Evolutionary conservation across 2,888 invertebrate genomes (phyloP), one percentile per base, ranked within the genome.

Genomic region (Formica aserva): DNA sequence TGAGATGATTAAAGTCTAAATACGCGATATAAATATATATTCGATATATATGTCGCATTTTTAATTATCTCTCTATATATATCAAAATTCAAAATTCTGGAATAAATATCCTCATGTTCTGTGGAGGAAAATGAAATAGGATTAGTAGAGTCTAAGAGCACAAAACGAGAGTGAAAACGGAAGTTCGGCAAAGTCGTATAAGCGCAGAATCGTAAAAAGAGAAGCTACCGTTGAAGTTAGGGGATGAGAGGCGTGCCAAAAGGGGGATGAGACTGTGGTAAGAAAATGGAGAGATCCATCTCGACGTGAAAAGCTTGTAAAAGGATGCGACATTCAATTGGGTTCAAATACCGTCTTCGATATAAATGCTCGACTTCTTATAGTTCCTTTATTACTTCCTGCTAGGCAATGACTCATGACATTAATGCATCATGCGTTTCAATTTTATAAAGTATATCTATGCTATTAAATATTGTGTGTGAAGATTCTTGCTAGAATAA

Each of bases 301-400:
- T 52, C 41, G 29, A 72, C 22, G 72, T 76, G 55, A 62, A 66
- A 82, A 82, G 66, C 57, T 71, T 69, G 57, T 63, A 67, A 75
- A 35, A 66, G 83, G 76, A 86, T 67, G 76, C 69, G 76, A 82
- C 83, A 82, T 88, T 88, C 87, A 38, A 87, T 87, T 72, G 84
- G 57, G 82, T 62, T 77, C 84, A 82, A 86, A 81, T 85, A 76
- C 80, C 72, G 74, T 60, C 72, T 83, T 72, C 45, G 55, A 86
- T 84, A 88, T 88, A 85, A 86, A 86, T 81, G 78, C 76, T 45
- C 74, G 9, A n/a, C 45, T 41, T 22, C 32, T 48, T 45, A 26
- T 48, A 6, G 41, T 66, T 29, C 35, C 11, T 55, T 81, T 80
- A 82, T 87, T 83, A 83, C 78, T 87, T 71, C 22, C 22, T 55